phyloP scores from a whole-genome alignment of 2,113 vertebrate genomes.

The Chaetorhynchus papuensis region DNA sequence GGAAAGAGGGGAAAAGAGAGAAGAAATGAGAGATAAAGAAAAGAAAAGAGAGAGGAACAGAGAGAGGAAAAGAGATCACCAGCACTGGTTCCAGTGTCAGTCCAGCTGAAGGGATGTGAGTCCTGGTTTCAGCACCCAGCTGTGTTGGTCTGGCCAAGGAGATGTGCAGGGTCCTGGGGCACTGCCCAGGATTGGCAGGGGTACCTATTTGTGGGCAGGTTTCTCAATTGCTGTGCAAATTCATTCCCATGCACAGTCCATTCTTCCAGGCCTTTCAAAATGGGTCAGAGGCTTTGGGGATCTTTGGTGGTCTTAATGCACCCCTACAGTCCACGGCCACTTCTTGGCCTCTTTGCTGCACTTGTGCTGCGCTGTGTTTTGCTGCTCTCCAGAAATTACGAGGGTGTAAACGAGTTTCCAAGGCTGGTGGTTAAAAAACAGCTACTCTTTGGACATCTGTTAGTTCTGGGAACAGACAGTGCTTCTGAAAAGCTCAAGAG shows the following conservation, averaged over 20 bases:
- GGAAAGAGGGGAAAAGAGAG: background rate
- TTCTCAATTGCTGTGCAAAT: background rate
- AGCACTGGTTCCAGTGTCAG: background rate
- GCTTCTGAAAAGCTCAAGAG: background rate
- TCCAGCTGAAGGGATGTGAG: background rate
- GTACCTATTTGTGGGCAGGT: background rate
- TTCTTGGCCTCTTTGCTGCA: background rate
- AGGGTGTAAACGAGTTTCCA: background rate
- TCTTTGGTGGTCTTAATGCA: background rate
- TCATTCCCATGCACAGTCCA: rapidly evolving
- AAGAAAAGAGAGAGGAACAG: background rate
- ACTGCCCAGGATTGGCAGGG: background rate
- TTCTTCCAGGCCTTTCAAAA: background rate
- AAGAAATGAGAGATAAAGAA: background rate
- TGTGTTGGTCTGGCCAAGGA: background rate
- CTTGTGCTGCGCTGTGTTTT: background rate
- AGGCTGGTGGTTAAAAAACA: background rate
- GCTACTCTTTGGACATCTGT: background rate
- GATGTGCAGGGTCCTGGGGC: too few relatives aligned
- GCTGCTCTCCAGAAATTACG: background rate
- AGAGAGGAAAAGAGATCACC: background rate
- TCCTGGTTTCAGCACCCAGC: background rate
- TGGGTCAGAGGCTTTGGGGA: background rate
- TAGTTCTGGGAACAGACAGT: background rate
- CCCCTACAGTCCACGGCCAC: background rate